Evolutionary conservation across 1,140 invertebrate genomes (phyloP).

Genomic region (Orussus abietinus): DNA sequence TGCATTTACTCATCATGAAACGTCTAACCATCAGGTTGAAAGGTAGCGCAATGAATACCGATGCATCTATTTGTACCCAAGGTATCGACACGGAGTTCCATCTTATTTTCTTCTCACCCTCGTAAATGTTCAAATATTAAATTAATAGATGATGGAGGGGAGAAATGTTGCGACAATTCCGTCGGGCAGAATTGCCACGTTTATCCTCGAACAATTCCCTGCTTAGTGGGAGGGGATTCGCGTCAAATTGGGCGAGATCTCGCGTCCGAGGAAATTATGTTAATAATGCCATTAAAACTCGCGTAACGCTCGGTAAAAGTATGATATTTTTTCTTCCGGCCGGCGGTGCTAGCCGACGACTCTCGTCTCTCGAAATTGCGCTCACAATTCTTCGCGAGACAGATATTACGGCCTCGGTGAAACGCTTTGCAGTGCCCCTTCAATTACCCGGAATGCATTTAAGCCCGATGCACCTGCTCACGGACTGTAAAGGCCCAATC

Average conservation of each 20-base stretch:
- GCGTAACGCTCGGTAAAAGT: slow-evolving; percentile 19
- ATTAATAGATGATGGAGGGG: too few species aligned
- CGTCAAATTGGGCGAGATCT: too few species aligned
- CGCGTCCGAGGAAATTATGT: slow-evolving; percentile 36
- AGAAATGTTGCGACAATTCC: too few species aligned
- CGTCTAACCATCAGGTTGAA: too few species aligned
- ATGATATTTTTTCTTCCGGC: slow-evolving; percentile 23
- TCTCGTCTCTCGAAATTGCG: slow-evolving; percentile 38
- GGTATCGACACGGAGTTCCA: too few species aligned
- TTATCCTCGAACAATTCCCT: not conserved
- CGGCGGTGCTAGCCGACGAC: not conserved
- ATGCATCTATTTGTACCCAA: too few species aligned
- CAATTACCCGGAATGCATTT: slow-evolving; percentile 45
- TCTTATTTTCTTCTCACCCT: too few species aligned
- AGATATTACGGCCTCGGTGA: slow-evolving; percentile 38
- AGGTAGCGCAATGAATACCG: too few species aligned
- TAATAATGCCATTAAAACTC: slow-evolving; percentile 40
- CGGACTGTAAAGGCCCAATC: slow-evolving; percentile 21
- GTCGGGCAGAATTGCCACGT: too few species aligned
- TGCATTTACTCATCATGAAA: too few species aligned
- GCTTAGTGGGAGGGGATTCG: not conserved
- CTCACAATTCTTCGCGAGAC: slow-evolving; percentile 45
- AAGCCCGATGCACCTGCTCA: slow-evolving; percentile 33
- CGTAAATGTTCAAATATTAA: too few species aligned
- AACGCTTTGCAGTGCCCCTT: slow-evolving; percentile 33